Evolutionary conservation across 2,113 vertebrate species (phyloP).

Genomic region (Myotis davidii): DNA sequence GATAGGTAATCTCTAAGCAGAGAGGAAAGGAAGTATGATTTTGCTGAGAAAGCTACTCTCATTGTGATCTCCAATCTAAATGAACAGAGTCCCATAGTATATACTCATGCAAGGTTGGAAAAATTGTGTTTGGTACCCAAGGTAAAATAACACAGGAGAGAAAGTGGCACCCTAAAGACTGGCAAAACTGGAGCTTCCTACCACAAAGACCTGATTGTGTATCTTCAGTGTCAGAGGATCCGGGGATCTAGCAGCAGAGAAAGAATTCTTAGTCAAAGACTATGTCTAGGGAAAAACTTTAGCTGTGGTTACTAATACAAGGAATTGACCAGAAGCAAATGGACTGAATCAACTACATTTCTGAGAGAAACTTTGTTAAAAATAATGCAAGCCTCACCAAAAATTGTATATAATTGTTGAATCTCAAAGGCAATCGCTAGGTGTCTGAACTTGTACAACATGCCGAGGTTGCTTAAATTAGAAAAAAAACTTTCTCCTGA

Average conservation of each 20-base stretch:
- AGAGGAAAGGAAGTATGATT: background rate
- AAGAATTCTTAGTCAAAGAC: conserved; percentile 61
- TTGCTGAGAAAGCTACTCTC: conserved; percentile 12
- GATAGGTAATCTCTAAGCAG: background rate
- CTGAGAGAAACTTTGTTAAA: conserved; percentile 53
- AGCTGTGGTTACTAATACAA: conserved; percentile 61
- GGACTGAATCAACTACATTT: background rate
- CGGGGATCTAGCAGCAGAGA: conserved; percentile 13
- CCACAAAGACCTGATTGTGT: conserved; percentile 53
- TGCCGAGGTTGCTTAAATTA: background rate
- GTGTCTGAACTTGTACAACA: conserved; percentile 22
- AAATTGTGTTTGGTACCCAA: background rate
- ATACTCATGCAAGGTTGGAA: background rate
- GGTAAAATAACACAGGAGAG: conserved; percentile 22
- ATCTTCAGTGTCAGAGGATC: conserved; percentile 55
- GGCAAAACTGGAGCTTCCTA: conserved; percentile 26
- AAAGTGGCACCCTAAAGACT: conserved; percentile 33
- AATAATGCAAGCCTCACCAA: background rate
- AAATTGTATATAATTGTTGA: conserved; percentile 8
- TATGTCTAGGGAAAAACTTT: conserved; percentile 72
- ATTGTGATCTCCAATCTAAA: background rate
- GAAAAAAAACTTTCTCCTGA: conserved; percentile 4
- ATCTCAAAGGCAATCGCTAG: background rate
- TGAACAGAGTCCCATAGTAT: background rate
- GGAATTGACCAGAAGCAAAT: conserved; percentile 59